Evolutionary conservation across 2,797 vertebrate genomes (phyloP).

Genomic region (Lepilemur ruficaudatus): DNA sequence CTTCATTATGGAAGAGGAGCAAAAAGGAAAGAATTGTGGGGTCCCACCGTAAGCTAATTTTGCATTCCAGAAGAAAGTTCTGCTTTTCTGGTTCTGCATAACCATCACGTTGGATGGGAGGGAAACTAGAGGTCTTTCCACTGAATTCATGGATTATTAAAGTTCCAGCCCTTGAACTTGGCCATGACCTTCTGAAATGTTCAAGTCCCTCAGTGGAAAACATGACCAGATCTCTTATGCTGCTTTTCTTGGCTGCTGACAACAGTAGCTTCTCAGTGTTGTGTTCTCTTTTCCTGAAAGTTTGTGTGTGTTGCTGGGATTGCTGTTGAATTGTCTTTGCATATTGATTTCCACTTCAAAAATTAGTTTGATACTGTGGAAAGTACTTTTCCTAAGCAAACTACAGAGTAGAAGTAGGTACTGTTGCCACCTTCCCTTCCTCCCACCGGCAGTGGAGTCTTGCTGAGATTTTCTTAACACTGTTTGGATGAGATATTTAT

Average conservation of each 20-base stretch:
- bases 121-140: slow-evolving; percentile 62
- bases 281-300: neutral
- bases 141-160: slow-evolving; percentile 69
- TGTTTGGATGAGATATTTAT: neutral
- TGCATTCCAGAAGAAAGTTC: slow-evolving; percentile 59
- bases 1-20: slow-evolving; percentile 50
- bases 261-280: neutral
- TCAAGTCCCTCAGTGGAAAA: slow-evolving; percentile 60
- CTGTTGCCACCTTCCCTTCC: neutral
- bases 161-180: slow-evolving; percentile 63
- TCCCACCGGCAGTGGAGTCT: neutral
- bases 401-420: neutral
- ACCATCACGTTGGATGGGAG: slow-evolving; percentile 32
- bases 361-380: neutral
- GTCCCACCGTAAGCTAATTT: neutral
- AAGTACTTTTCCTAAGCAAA: neutral
- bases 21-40: neutral
- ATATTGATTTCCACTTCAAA: slow-evolving; percentile 35
- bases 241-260: slow-evolving; percentile 38
- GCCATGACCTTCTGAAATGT: slow-evolving; percentile 58
- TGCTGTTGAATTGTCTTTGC: neutral
- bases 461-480: neutral
- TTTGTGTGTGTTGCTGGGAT: neutral
- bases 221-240: neutral
- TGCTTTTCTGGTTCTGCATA: slow-evolving; percentile 55